Evolutionary conservation across 1,140 invertebrate genomes (phyloP).

Genomic region (Drosophila sucinea): DNA sequence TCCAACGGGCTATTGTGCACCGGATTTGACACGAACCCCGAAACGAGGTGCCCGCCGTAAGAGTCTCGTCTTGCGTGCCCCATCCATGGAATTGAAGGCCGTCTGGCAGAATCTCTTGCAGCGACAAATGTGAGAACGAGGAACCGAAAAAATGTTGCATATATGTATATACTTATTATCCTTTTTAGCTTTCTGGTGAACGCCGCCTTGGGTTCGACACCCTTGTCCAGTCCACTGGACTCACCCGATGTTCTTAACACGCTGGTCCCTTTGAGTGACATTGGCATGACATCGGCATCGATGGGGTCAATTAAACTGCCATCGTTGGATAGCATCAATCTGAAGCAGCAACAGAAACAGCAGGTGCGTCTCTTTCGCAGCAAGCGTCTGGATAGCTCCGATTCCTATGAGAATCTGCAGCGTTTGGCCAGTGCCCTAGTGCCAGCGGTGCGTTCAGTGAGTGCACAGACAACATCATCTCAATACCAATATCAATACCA

Average conservation of each 20-base stretch:
- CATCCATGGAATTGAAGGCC: constrained; percentile 91
- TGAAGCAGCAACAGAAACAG: constrained; percentile 80
- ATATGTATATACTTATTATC: background rate
- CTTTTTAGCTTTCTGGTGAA: constrained; percentile 86
- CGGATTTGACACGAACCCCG: constrained; percentile 85
- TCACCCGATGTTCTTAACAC: constrained; percentile 84
- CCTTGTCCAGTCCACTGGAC: constrained; percentile 87
- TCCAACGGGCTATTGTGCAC: constrained; percentile 87
- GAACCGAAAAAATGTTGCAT: background rate
- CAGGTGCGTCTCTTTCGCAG: constrained; percentile 80
- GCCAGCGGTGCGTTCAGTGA: constrained; percentile 48
- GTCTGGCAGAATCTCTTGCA: constrained; percentile 95
- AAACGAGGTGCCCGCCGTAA: constrained; percentile 86
- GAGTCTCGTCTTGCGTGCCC: constrained; percentile 89
- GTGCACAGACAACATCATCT: constrained; percentile 30
- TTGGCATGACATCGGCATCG: constrained; percentile 76
- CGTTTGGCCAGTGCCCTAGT: constrained; percentile 72
- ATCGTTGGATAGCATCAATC: constrained; percentile 80
- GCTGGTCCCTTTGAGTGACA: constrained; percentile 78
- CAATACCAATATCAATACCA: constrained; percentile 28
- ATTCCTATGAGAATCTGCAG: constrained; percentile 82
- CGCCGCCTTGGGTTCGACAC: constrained; percentile 84
- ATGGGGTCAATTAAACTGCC: constrained; percentile 82
- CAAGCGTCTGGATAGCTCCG: constrained; percentile 73
- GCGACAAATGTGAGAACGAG: constrained; percentile 90